These are phyloP conservation scores for Struthio camelus DNA, from an alignment of 2,113 vertebrate species.

Conservation along the genomic window DNA sequence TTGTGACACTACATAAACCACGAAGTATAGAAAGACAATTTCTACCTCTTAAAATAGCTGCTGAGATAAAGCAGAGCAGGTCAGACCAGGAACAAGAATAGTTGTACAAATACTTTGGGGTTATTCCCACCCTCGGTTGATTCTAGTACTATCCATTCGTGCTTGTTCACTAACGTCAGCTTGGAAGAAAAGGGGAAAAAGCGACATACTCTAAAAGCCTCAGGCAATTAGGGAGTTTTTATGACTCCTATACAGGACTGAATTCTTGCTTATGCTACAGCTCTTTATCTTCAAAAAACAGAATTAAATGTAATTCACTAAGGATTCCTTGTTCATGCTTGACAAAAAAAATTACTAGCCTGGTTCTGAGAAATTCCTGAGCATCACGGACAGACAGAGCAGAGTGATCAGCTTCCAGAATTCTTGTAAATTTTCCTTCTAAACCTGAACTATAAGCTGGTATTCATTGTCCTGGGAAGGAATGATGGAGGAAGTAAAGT, in stretches of 20 bases:
- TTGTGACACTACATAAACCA: constrained; percentile 60
- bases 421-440: background rate
- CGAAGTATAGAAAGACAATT: constrained; percentile 1
- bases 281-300: background rate
- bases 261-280: background rate
- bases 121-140: background rate
- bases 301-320: background rate
- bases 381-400: background rate
- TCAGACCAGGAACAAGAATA: constrained; percentile 48
- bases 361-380: background rate
- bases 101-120: background rate
- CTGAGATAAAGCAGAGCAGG: constrained; percentile 56
- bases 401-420: background rate
- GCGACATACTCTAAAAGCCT: background rate
- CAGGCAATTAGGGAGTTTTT: background rate
- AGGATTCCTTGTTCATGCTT: background rate
- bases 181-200: background rate
- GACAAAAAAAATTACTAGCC: accelerated
- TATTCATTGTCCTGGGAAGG: background rate
- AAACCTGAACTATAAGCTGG: background rate
- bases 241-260: background rate
- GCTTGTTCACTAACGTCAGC: background rate
- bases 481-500: background rate
- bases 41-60: background rate
- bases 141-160: background rate